Conservation (phyloP, 2,888 invertebrate genomes). For the Muscina levida region DNA sequence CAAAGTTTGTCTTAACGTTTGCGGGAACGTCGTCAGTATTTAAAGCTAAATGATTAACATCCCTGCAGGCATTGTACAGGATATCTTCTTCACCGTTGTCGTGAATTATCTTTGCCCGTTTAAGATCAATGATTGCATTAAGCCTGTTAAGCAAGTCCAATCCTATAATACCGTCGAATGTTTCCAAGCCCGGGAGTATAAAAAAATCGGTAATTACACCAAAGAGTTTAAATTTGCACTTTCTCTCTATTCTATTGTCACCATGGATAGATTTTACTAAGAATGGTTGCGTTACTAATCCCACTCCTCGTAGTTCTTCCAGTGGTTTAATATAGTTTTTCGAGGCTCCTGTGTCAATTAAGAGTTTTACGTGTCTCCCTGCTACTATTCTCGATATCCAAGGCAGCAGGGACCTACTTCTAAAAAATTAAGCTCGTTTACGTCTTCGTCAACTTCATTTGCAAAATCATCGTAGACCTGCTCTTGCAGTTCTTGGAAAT, state of each 20-base stretch:
- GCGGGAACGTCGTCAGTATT: neutral
- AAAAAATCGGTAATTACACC: constrained; percentile 35
- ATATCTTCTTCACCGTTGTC: constrained; percentile 38
- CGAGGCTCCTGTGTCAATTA: constrained; percentile 52
- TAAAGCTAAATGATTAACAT: constrained; percentile 27
- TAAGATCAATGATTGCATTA: constrained; percentile 43
- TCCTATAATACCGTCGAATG: constrained; percentile 58
- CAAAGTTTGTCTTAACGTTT: neutral
- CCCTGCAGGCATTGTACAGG: constrained; percentile 37
- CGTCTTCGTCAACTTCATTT: constrained; percentile 38
- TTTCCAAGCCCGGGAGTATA: constrained; percentile 29
- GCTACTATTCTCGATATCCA: too few relatives aligned
- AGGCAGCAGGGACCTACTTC: too few relatives aligned
- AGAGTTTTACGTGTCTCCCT: too few relatives aligned
- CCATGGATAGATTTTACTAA: constrained; percentile 48
- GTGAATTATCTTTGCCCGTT: constrained; percentile 42
- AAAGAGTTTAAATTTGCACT: constrained; percentile 47
- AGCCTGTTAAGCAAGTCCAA: constrained; percentile 58
- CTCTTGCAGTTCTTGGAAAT: neutral
- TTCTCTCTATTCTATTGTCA: constrained; percentile 5
- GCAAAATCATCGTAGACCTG: constrained; percentile 43
- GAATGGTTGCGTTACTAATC: constrained; percentile 26
- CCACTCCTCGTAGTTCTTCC: constrained; percentile 22
- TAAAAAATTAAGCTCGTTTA: constrained; percentile 32
- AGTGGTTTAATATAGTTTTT: constrained; percentile 50